A percentile compares a stretch with the other conserved stretches of the same genome.
Evolutionary conservation across 2,797 vertebrate species (phyloP).

Genomic region (Propithecus perrieri): DNA sequence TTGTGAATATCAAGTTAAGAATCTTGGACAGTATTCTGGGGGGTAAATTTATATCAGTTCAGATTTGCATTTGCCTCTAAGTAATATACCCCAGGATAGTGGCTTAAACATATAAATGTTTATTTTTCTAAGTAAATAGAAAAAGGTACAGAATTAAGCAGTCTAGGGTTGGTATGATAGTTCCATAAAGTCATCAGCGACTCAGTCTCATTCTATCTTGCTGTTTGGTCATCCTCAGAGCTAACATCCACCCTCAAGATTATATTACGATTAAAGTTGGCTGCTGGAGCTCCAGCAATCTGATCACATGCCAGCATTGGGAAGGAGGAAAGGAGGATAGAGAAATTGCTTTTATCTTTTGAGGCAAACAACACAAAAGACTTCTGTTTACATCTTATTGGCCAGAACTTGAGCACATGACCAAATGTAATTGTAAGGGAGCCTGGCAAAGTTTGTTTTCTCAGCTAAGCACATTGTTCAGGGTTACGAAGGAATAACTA

Average conservation of each 20-base stretch:
- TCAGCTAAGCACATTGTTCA: background rate
- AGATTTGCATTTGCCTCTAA: background rate
- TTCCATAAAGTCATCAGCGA: background rate
- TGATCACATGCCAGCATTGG: background rate
- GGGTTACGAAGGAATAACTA: background rate
- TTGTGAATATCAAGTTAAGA: constrained; percentile 46
- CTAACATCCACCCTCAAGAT: background rate
- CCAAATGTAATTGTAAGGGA: background rate
- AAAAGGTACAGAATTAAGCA: background rate
- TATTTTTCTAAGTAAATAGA: constrained; percentile 19
- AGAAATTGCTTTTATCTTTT: background rate
- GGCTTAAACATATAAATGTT: background rate
- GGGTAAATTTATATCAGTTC: background rate
- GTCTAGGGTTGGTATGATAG: background rate
- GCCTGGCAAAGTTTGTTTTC: background rate
- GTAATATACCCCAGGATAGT: background rate
- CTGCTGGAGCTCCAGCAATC: background rate
- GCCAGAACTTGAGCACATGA: background rate
- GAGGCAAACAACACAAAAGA: background rate
- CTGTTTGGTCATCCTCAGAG: background rate
- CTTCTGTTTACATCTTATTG: background rate
- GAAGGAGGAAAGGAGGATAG: background rate
- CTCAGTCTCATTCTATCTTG: background rate
- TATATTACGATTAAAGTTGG: background rate
- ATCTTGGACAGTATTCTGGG: background rate